Percentiles rank a stretch among this genome's conserved stretches.
Conservation (phyloP, 2,113 vertebrate genomes). For the Ophiodon elongatus region DNA sequence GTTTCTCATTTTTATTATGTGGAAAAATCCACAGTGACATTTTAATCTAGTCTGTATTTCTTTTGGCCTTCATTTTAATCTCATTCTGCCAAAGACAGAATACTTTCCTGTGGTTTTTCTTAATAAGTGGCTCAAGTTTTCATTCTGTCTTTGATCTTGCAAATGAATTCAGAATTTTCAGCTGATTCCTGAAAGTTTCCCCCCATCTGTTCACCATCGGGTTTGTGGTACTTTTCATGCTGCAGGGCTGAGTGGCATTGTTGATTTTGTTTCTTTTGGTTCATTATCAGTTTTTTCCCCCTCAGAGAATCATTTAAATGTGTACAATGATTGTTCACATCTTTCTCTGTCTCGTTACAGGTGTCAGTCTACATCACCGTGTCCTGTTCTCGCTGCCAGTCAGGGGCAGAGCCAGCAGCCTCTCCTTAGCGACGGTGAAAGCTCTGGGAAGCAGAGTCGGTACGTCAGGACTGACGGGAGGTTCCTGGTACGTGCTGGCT, state of each 20-base stretch:
- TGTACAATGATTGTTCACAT: conserved; percentile 17
- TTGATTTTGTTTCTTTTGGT: conserved; percentile 32
- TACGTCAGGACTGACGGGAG: conserved; percentile 85
- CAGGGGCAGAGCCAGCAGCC: conserved; percentile 86
- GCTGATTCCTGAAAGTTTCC: conserved; percentile 53
- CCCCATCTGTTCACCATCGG: conserved; percentile 53
- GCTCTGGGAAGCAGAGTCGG: conserved; percentile 80
- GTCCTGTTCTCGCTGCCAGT: conserved; percentile 86
- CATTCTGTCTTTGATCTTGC: conserved; percentile 67
- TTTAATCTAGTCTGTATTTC: conserved; percentile 78
- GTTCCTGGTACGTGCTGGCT: conserved; percentile 84
- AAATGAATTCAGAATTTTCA: conserved; percentile 59
- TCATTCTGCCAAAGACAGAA: conserved; percentile 73
- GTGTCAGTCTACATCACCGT: conserved; percentile 92
- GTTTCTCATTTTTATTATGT: neutral
- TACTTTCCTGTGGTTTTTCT: conserved; percentile 76
- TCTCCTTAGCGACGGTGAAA: conserved; percentile 89
- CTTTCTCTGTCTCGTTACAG: conserved; percentile 83
- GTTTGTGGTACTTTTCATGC: conserved; percentile 55
- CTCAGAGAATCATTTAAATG: conserved; percentile 17
- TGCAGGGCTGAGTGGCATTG: conserved; percentile 30
- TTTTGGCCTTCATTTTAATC: conserved; percentile 67
- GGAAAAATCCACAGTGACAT: conserved; percentile 40
- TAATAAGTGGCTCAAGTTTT: conserved; percentile 70
- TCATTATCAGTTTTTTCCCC: conserved; percentile 13